Percentiles rank a stretch among this genome's conserved stretches.
These are phyloP conservation scores for Callorhinus ursinus DNA, from an alignment of 2,113 vertebrate genomes.

Conservation along the genomic window DNA sequence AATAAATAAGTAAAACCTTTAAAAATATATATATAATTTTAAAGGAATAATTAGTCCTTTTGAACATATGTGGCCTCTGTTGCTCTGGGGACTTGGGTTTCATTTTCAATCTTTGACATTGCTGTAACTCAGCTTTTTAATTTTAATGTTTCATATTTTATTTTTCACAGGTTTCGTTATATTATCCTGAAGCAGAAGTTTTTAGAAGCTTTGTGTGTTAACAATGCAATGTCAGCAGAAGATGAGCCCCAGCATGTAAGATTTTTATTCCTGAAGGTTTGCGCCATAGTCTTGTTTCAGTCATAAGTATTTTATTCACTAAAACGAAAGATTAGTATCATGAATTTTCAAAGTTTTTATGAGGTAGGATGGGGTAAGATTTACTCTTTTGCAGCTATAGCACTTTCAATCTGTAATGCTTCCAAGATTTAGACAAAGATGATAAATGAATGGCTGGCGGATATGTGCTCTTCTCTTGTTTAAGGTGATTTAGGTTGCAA, in stretches of 20 bases:
- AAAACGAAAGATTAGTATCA: not conserved
- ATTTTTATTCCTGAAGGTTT: constrained; percentile 81
- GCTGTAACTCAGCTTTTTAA: constrained; percentile 12
- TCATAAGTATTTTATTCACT: constrained; percentile 55
- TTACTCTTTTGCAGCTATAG: not conserved
- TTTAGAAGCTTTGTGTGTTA: constrained; percentile 97
- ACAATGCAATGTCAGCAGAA: constrained; percentile 97
- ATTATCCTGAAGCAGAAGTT: constrained; percentile 98
- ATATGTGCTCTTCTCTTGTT: not conserved
- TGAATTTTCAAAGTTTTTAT: not conserved
- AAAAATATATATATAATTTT: not conserved
- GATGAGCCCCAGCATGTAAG: constrained; percentile 97
- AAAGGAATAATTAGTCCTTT: not conserved
- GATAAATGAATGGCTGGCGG: not conserved
- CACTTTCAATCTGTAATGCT: not conserved
- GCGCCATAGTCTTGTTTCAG: constrained; percentile 79
- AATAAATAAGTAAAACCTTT: no score
- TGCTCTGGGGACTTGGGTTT: constrained; percentile 4
- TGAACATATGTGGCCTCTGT: not conserved
- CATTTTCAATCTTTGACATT: not conserved
- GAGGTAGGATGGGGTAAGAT: not conserved
- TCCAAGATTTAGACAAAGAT: not conserved
- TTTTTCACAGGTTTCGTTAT: constrained; percentile 93
- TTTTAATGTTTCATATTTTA: constrained; percentile 44
- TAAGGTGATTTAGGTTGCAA: not conserved